Base-by-base conservation (phyloP, 2,888 invertebrate genomes). In the Eustalomyia histrio region DNA sequence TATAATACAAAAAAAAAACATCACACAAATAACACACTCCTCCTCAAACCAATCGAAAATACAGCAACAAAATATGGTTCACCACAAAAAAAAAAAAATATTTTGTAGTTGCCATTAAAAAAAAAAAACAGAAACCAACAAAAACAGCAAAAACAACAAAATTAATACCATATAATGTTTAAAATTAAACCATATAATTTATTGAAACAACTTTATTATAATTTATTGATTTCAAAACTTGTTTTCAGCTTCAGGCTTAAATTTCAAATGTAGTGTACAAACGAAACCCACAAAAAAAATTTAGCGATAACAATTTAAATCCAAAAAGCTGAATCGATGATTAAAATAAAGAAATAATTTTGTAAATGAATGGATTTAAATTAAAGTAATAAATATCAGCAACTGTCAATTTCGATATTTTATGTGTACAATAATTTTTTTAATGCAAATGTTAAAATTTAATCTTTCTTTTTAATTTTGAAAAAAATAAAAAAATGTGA, bases 161-260 rank as follows among this genome's bases (percentile, higher is more conserved):
- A 47, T 47, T 58, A 50, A 65, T 58, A 50, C 33, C 7, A 63
- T 52, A 69, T 35, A 64, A 33, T 63, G 69, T 74, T 65, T 33
- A 47, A 76, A 72, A 76, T 80, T 67, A 76, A 80, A 80, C 50
- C 76, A 50, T 73, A 76, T 72, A 80, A 80, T 80, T 80, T 76
- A 80, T 72, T 67, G 21, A 76, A 80, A 80, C 80, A 76, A 80
- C 80, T 80, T 80, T 72, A 80, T 80, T 80, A 80, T 80, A 76
- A 80, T 80, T 80, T 80, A 80, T 80, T 76, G 76, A 80, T 80
- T 75, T 80, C 12, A 57, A 80, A 80, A 80, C 80, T 76, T 55
- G 80, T 76, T 80, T 80, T 33, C 72, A 63, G 76, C 72, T 72
- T 17, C 12, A 76, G 68, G 64, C 68, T 67, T 74, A 39, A 69